Base-by-base conservation (phyloP, 1,140 invertebrate genomes). In the Lepidurus couesii region DNA sequence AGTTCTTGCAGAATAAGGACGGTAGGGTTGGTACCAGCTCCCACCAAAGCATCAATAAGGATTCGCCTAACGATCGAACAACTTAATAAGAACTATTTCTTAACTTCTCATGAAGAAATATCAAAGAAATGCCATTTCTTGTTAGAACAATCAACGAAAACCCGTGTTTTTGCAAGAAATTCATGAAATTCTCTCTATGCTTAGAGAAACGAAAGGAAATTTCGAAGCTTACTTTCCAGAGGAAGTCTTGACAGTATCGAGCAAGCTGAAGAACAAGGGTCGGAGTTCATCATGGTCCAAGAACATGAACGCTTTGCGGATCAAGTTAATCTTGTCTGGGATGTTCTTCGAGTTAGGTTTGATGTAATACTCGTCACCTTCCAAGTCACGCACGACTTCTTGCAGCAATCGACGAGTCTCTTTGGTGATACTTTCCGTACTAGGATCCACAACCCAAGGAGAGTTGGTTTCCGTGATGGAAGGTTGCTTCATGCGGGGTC, bases 21-120 rank as follows among this genome's bases (percentile, higher is more conserved):
- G 16, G 79, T 73, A 8, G 82, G 81, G 79, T 82, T 82, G 47
- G 82, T 82, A 24, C 82, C 82, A 1, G 74, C 24, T 44, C 42
- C 43, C 9, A 77, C 74, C 47, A 80, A 76, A 42, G 65, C 65
- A n/a, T 77, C 73, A 65, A 80, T 73, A 7, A 77, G 42, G 42
- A 80, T 44, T 78, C 77, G 79, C 44, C 79, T 80, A 65, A 13
- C 7, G 53, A 65, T n/a, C 16, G n/a, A 65, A 65, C 0, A n/a
- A n/a, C 21, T 65, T n/a, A 16, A 7, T 16, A 13, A 13, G 16
- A 7, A 7, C 16, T 65, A n/a, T 7, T 21, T 16, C 21, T 65
- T 4, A 16, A 9, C 53, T 65, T 65, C 53, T 16, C 34, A 4
- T 34, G 34, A 34, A 34, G 34, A 34, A 34, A 34, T 34, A 3